Conservation (phyloP, 1,140 invertebrate species). For the Zaprionus davidi region DNA sequence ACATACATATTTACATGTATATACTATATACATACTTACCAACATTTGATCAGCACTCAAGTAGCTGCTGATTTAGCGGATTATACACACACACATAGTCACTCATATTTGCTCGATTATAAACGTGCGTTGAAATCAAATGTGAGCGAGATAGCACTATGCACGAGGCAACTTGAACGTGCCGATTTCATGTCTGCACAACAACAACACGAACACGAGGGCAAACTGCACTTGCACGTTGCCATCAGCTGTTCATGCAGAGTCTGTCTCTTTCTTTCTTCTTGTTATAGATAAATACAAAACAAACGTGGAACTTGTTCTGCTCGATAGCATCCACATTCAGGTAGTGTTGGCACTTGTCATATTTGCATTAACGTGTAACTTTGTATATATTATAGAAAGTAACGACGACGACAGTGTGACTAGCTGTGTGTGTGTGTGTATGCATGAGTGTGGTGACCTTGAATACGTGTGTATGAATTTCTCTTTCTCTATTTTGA, state of each 20-base stretch:
- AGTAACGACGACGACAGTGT: constrained; percentile 5
- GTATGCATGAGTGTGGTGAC: constrained; percentile 15
- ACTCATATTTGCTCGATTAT: neutral
- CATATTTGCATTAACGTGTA: neutral
- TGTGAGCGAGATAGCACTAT: neutral
- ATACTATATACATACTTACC: too few species aligned
- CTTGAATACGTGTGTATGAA: constrained; percentile 20
- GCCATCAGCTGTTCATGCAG: neutral
- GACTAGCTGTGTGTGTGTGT: neutral
- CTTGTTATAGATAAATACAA: neutral
- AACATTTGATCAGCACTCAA: neutral
- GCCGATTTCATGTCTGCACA: constrained; percentile 12
- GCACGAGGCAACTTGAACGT: neutral
- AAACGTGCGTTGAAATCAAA: constrained; percentile 5
- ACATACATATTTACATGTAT: too few species aligned
- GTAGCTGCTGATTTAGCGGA: neutral
- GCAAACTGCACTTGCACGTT: constrained; percentile 30
- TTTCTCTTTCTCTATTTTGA: constrained; percentile 13
- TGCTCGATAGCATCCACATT: neutral
- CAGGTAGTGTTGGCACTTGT: neutral
- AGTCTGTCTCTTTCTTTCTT: neutral
- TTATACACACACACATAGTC: neutral
- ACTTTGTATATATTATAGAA: constrained; percentile 54
- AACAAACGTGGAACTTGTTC: neutral
- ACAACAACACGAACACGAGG: neutral